phyloP scores from a whole-genome alignment of 2,888 invertebrate species.

The Spodoptera exigua region DNA sequence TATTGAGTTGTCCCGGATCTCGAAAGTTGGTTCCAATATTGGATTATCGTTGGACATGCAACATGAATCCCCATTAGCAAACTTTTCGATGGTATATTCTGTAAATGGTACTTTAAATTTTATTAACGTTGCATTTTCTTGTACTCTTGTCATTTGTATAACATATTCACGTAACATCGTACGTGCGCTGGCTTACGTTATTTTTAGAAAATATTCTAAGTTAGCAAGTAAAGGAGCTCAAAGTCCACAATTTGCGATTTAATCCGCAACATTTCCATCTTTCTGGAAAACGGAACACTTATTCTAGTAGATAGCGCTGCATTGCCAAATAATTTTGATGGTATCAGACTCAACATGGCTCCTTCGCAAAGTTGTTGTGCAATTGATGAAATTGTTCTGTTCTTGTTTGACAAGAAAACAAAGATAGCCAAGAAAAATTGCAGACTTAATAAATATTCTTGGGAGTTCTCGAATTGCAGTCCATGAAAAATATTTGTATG shows the following conservation, averaged over 20 bases:
- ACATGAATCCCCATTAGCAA: slow-evolving; percentile 25
- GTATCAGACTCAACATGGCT: slow-evolving; percentile 29
- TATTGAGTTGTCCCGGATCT: slow-evolving; percentile 39
- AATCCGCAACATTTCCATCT: slow-evolving; percentile 40
- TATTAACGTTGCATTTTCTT: neutral
- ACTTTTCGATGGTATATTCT: slow-evolving; percentile 1
- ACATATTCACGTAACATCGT: too few species aligned
- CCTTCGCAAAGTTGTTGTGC: slow-evolving; percentile 4
- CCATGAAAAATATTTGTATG: too few species aligned
- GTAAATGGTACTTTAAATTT: neutral
- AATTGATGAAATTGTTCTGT: slow-evolving; percentile 30
- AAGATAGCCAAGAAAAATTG: neutral
- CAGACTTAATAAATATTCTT: too few species aligned
- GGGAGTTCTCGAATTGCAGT: too few species aligned
- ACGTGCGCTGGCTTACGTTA: too few species aligned
- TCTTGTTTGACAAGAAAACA: slow-evolving; percentile 9
- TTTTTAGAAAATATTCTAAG: too few species aligned
- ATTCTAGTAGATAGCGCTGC: slow-evolving; percentile 31
- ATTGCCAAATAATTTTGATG: slow-evolving; percentile 48
- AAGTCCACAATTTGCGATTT: slow-evolving; percentile 33
- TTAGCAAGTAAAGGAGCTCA: neutral
- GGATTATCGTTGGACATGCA: slow-evolving; percentile 39
- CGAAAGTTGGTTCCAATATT: slow-evolving; percentile 15
- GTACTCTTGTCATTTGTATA: neutral
- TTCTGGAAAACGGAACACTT: slow-evolving; percentile 43